Base-by-base conservation (phyloP, 2,797 vertebrate species). In the Anas capensis region DNA sequence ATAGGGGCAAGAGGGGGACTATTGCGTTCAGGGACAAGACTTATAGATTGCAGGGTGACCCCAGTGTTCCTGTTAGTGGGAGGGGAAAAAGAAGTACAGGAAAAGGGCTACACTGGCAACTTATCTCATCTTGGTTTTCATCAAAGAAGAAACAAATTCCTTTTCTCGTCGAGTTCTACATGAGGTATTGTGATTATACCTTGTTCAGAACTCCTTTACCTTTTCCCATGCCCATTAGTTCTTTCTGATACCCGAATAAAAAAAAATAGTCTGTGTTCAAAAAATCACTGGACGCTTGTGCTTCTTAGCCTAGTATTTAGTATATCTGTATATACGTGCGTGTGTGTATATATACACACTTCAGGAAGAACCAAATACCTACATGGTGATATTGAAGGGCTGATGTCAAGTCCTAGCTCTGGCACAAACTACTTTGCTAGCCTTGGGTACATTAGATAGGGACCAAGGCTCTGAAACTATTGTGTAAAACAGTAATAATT, bases 21-120 rank as follows among this genome's bases (percentile, higher is more conserved):
- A 1, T n/a, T 80, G 31, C 12, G 23, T 87, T 66, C 2, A 3
- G 1, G 1, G 31, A 27, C 7, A 13, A 24, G 4, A 53, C n/a
- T 49, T 31, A n/a, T 16, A 1, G 4, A 26, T 40, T 77, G 38
- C 31, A 68, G 60, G 8, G 57, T 86, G 58, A 57, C 40, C 48
- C 80, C 3, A 4, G 14, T 27, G 9, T 60, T 60, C 58, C 68
- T 62, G 4, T 29, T 14, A 21, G 14, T 7, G 13, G 10, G 33
- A 61, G 57, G 23, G 36, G 31, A 33, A 61, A 40, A 66, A 72
- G 9, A 42, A 4, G 0, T 17, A 19, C 18, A 69, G 20, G 23
- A 65, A 8, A 61, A 78, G 12, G 9, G 12, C 27, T 70, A 54
- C n/a, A 8, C 14, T 14, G 31, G 16, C 23, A 82, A 11, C 6